A percentile compares a stretch with the other conserved stretches of the same genome.
These are phyloP conservation scores for Mystacides longicornis DNA, from an alignment of 2,888 invertebrate genomes.

Conservation along the genomic window DNA sequence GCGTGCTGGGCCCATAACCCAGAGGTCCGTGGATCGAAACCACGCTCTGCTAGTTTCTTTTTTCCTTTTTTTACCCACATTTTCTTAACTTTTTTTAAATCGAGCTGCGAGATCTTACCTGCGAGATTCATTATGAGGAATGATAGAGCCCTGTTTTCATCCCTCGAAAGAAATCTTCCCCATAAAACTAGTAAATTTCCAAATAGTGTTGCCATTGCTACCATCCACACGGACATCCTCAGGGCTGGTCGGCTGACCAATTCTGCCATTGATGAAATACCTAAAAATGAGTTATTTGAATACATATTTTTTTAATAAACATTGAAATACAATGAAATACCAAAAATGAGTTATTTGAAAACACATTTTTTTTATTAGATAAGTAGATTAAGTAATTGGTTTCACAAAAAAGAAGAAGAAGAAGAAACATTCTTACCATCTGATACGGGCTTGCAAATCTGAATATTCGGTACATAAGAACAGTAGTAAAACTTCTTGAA, in stretches of 20 bases:
- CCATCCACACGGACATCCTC: slow-evolving; percentile 55
- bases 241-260: slow-evolving; percentile 51
- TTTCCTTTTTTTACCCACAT: slow-evolving; percentile 5
- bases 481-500: slow-evolving; percentile 59
- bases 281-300: too few relatives aligned
- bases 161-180: slow-evolving; percentile 51
- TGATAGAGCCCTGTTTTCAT: slow-evolving; percentile 56
- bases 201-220: slow-evolving; percentile 50
- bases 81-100: background rate
- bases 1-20: slow-evolving; percentile 83
- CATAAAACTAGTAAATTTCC: slow-evolving; percentile 59
- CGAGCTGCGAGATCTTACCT: slow-evolving; percentile 32
- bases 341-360: too few relatives aligned
- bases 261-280: slow-evolving; percentile 53
- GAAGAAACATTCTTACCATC: slow-evolving; percentile 46
- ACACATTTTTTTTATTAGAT: too few relatives aligned
- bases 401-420: too few relatives aligned
- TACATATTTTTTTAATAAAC: too few relatives aligned
- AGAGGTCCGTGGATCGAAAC: slow-evolving; percentile 90
- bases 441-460: slow-evolving; percentile 51
- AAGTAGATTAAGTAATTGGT: too few relatives aligned
- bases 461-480: slow-evolving; percentile 50
- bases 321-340: too few relatives aligned
- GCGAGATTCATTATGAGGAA: slow-evolving; percentile 59
- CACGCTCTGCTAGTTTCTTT: slow-evolving; percentile 63